Evolutionary conservation across 2,888 invertebrate genomes (phyloP), one percentile per base, ranked within the genome.

Genomic region (Nymphalis c-album): DNA sequence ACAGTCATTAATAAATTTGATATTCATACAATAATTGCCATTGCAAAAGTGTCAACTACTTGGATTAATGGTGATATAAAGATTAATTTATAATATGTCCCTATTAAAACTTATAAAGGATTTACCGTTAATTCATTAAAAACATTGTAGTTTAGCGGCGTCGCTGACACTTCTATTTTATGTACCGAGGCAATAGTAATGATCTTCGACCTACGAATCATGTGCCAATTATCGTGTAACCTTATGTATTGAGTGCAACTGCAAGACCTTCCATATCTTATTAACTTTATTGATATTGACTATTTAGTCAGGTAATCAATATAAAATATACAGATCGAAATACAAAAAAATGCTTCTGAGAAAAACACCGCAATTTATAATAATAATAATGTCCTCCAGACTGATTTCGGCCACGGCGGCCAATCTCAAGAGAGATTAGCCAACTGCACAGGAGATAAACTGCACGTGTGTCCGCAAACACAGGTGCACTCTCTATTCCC

Each of bases 71-170:
- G 46, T 20, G 53, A 46, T 53, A 62, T 20, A 51, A 40, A 18
- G 18, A 50, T 60, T 13, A 20, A 53, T 48, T 60, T n/a, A 48
- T 31, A 48, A 60, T n/a, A 5, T n/a, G 31, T 60, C 31, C 18
- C 60, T n/a, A 47, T 60, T 26, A 53, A 31, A 48, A 51, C 17
- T 62, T 7, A 35, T 50, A 31, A 16, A n/a, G 16, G 18, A 26
- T 26, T 8, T 48, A 17, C 31, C 46, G 26, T 64, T 60, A 64
- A 51, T 46, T 18, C 45, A 53, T 60, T 60, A 60, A 35, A 60
- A 48, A 67, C 63, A 63, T 62, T 58, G 59, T 63, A 59, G 53
- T 51, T 67, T 53, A 51, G 51, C 45, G 46, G 31, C n/a, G 35
- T 7, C 35, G 20, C 48, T 55, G 35, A 7, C 18, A 57, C 10